Evolutionary conservation across 2,797 vertebrate genomes (phyloP).

Genomic region (Scomberomorus guttatus): DNA sequence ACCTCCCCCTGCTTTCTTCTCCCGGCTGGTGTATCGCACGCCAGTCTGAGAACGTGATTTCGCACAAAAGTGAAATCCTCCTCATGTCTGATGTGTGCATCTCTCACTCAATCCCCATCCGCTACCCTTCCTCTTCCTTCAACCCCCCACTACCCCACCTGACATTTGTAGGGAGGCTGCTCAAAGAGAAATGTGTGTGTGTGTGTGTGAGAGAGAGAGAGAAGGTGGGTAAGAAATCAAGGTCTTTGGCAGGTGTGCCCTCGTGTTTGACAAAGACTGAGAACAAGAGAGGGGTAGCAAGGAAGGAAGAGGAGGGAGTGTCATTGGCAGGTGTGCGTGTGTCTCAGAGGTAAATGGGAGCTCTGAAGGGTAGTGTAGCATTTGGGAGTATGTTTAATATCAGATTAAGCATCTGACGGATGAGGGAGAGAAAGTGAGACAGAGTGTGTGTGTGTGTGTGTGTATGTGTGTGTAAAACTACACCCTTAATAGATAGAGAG

Average conservation of each 20-base stretch:
- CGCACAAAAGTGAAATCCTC: conserved; percentile 79
- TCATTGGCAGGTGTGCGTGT: conserved; percentile 49
- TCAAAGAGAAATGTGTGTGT: conserved; percentile 50
- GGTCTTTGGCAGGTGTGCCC: conserved; percentile 56
- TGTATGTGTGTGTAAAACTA: conserved; percentile 45
- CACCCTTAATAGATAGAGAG: conserved; percentile 58
- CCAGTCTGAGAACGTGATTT: conserved; percentile 82
- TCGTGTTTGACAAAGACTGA: conserved; percentile 49
- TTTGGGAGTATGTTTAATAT: conserved; percentile 73
- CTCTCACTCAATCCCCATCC: conserved; percentile 52
- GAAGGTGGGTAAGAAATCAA: conserved; percentile 52
- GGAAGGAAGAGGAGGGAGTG: conserved; percentile 27
- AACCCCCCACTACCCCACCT: conserved; percentile 45
- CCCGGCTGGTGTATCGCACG: conserved; percentile 66
- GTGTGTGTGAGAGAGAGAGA: background rate
- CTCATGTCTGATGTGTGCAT: conserved; percentile 73
- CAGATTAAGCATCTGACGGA: conserved; percentile 70
- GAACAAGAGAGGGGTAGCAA: background rate
- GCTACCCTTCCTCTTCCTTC: conserved; percentile 26
- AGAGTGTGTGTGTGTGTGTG: conserved; percentile 2
- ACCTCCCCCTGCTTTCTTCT: conserved; percentile 52
- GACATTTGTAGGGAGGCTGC: conserved; percentile 77
- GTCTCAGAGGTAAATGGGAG: conserved; percentile 65
- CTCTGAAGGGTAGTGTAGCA: conserved; percentile 72
- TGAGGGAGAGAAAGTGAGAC: conserved; percentile 22